phyloP scores from a whole-genome alignment of 2,888 invertebrate species.

The Philereme transversata region DNA sequence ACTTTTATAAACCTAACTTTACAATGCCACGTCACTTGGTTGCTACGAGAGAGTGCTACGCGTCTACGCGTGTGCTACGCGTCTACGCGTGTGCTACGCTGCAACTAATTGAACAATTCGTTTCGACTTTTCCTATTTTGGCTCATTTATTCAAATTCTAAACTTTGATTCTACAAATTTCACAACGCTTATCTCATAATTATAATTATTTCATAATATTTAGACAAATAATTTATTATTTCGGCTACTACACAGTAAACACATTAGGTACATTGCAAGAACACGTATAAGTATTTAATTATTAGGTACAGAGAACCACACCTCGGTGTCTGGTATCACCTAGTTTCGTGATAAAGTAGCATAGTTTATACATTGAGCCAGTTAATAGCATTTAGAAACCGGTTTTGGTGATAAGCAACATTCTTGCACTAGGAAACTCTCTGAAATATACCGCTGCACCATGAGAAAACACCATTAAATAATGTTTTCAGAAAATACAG shows the following conservation, averaged over 20 bases:
- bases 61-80: slow-evolving; percentile 39
- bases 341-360: slow-evolving; percentile 29
- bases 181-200: too few species aligned
- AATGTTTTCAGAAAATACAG: too few species aligned
- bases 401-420: slow-evolving; percentile 16
- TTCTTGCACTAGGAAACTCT: too few species aligned
- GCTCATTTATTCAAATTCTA: too few species aligned
- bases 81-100: too few species aligned
- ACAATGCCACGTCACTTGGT: slow-evolving; percentile 38
- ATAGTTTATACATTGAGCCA: slow-evolving; percentile 17
- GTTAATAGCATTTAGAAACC: slow-evolving; percentile 18
- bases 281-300: slow-evolving; percentile 28
- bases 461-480: too few species aligned
- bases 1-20: neutral
- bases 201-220: neutral
- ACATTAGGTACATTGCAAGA: slow-evolving; percentile 4
- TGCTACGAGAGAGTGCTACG: slow-evolving; percentile 46
- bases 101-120: too few species aligned
- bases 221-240: slow-evolving; percentile 6
- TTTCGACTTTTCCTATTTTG: too few species aligned
- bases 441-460: too few species aligned
- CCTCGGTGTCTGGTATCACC: slow-evolving; percentile 17
- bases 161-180: too few species aligned
- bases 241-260: slow-evolving; percentile 9
- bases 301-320: slow-evolving; percentile 19